Conservation (phyloP, 1,140 invertebrate genomes). For the Cylas formicarius region DNA sequence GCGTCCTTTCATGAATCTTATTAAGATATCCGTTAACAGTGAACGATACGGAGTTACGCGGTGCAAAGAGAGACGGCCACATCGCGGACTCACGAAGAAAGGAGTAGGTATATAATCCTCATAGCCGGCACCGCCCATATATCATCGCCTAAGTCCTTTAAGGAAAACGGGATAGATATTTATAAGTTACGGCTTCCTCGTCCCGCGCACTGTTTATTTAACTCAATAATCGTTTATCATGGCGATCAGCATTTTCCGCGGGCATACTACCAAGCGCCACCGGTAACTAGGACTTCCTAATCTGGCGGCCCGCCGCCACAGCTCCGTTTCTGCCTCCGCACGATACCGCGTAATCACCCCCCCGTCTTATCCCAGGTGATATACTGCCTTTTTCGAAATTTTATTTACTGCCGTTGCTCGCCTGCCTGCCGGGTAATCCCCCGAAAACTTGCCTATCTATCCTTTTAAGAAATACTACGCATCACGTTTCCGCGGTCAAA, state of each 20-base stretch:
- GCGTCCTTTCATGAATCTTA: constrained; percentile 64
- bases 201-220: constrained; percentile 42
- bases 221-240: constrained; percentile 44
- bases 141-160: constrained; percentile 42
- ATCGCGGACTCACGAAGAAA: constrained; percentile 44
- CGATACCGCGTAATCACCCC: constrained; percentile 22
- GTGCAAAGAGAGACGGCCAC: constrained; percentile 31
- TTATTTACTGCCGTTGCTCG: constrained; percentile 17
- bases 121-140: constrained; percentile 44
- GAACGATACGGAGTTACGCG: constrained; percentile 39
- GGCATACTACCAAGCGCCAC: too few species aligned
- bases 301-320: constrained; percentile 13
- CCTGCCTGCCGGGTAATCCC: constrained; percentile 12
- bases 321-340: constrained; percentile 15
- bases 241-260: constrained; percentile 27
- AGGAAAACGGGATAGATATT: constrained; percentile 45
- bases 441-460: too few species aligned
- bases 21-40: constrained; percentile 57
- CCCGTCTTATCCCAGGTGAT: constrained; percentile 22
- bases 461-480: too few species aligned
- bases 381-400: constrained; percentile 19
- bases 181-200: constrained; percentile 41
- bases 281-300: constrained; percentile 22
- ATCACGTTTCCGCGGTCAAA: too few species aligned
- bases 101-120: constrained; percentile 45